phyloP scores from a whole-genome alignment of 2,888 invertebrate genomes.

The Calameuta pallipes region DNA sequence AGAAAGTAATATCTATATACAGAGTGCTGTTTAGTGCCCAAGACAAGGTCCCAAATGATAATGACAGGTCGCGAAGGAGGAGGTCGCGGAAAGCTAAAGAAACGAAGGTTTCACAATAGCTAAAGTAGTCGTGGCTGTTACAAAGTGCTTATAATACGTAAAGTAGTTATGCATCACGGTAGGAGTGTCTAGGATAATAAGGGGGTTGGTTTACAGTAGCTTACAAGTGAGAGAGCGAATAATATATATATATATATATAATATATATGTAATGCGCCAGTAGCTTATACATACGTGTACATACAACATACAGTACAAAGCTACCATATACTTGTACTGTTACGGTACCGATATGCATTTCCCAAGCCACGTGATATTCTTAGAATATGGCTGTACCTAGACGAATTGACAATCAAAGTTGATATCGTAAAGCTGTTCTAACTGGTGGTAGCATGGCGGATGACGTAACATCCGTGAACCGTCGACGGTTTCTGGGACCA shows the following conservation, averaged over 20 bases:
- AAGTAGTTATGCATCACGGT: constrained; percentile 45
- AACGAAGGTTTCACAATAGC: constrained; percentile 5
- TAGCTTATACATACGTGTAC: background rate
- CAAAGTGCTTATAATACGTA: constrained; percentile 37
- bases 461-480: background rate
- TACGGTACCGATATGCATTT: background rate
- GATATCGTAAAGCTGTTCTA: background rate
- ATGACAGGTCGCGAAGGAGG: constrained; percentile 38
- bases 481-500: background rate
- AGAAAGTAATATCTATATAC: background rate
- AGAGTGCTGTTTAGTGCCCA: background rate
- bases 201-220: constrained; percentile 41
- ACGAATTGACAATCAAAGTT: background rate
- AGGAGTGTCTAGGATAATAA: constrained; percentile 52
- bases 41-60: background rate
- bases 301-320: background rate
- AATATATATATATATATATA: background rate
- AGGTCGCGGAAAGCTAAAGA: constrained; percentile 45
- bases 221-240: background rate
- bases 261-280: no score
- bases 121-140: background rate
- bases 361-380: background rate
- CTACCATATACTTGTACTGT: background rate
- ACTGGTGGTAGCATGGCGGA: background rate
- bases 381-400: background rate